Conservation (phyloP, 2,888 invertebrate genomes). For the Adelognathus sp. region DNA sequence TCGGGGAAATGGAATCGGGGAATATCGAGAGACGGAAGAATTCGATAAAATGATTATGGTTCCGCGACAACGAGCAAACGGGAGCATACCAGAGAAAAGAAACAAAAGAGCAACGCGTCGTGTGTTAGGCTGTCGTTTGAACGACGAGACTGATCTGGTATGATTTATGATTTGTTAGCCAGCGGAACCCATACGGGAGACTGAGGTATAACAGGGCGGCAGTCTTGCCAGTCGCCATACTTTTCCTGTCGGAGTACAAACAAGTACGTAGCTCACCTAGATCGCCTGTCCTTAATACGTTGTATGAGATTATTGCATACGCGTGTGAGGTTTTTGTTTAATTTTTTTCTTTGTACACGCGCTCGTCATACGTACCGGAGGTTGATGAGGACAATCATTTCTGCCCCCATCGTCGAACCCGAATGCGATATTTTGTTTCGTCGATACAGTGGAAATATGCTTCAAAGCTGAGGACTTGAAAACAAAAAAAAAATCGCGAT, state of each 20-base stretch:
- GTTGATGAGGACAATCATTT: conserved; percentile 13
- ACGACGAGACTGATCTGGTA: conserved; percentile 74
- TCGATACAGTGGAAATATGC: neutral
- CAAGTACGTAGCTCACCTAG: conserved; percentile 84
- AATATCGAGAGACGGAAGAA: conserved; percentile 8
- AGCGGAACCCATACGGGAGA: conserved; percentile 89
- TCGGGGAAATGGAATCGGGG: conserved; percentile 24
- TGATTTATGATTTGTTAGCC: conserved; percentile 85
- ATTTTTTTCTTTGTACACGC: conserved; percentile 20
- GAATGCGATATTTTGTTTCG: neutral
- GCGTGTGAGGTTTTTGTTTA: conserved; percentile 57
- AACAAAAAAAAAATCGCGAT: neutral
- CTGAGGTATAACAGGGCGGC: conserved; percentile 87
- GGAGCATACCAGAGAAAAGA: conserved; percentile 47
- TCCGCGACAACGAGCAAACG: conserved; percentile 36
- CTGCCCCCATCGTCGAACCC: conserved; percentile 7
- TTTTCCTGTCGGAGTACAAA: conserved; percentile 84
- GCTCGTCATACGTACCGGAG: conserved; percentile 52
- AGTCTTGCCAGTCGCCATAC: conserved; percentile 82
- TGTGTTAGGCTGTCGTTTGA: conserved; percentile 42
- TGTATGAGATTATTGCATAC: conserved; percentile 72
- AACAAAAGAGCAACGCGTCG: too few species aligned
- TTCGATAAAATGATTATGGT: neutral
- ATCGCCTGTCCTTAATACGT: conserved; percentile 79
- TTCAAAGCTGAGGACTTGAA: neutral